phyloP scores from a whole-genome alignment of 1,140 invertebrate genomes.

The Leucophenga varia region DNA sequence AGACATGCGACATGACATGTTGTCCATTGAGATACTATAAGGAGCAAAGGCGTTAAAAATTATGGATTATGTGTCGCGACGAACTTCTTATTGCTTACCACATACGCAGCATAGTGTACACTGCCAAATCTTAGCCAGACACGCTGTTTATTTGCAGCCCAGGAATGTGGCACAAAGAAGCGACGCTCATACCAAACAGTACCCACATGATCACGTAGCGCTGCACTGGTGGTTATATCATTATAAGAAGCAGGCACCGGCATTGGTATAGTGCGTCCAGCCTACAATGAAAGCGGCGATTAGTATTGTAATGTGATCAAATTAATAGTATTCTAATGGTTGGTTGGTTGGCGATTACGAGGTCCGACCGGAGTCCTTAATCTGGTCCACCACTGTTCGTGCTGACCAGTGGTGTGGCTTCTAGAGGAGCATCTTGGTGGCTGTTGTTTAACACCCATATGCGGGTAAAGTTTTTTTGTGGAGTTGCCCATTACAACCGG shows the following conservation, averaged over 20 bases:
- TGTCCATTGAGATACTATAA: conserved; percentile 86
- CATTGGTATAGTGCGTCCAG: conserved; percentile 66
- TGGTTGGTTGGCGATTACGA: no score
- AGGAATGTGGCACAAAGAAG: conserved; percentile 75
- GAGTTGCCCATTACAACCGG: no score
- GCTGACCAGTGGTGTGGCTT: no score
- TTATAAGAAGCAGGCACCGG: conserved; percentile 96
- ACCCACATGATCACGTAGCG: conserved; percentile 87
- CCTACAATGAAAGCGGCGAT: no score
- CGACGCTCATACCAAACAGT: conserved; percentile 88
- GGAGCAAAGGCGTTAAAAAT: background rate
- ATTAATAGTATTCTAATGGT: no score
- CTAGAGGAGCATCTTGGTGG: background rate
- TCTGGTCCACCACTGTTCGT: no score
- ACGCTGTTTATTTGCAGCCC: conserved; percentile 65
- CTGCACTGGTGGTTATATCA: conserved; percentile 80
- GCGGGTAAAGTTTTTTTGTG: no score
- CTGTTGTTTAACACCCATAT: no score
- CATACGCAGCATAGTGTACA: conserved; percentile 81
- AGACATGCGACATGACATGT: conserved; percentile 76
- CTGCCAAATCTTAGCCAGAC: conserved; percentile 87
- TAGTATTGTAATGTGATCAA: no score
- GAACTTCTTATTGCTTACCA: conserved; percentile 69
- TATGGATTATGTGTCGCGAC: conserved; percentile 1
- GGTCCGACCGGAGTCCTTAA: no score